Base-by-base conservation (phyloP, 92 coral and sea anemone species). In the Actinostola sp. region DNA sequence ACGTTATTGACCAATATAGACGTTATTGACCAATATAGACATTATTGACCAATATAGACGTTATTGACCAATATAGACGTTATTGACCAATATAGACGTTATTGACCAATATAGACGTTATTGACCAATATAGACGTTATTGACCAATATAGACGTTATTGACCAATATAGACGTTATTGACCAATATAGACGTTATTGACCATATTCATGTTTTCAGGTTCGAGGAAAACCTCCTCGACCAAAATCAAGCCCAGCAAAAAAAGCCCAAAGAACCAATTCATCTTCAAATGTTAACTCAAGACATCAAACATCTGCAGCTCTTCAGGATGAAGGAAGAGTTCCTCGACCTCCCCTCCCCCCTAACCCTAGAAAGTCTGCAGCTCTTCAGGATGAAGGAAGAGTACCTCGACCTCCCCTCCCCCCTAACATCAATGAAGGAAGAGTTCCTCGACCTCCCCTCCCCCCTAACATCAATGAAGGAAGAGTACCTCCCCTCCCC, bases 181-280 rank as follows among this genome's bases (percentile, higher is more conserved):
- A n/a, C n/a, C n/a, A n/a, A n/a, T 7, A 39, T 7, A 39, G 7
- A 39, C 45, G 14, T 39, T 7, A 39, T 39, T 39, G 14, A 7
- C 45, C 8, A 39, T 14, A 7, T 7, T 49, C n/a, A 20, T 20
- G 14, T 28, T 53, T 53, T 53, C 60, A 91, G 97, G 83, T 83
- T 23, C 65, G 53, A 44, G 80, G 89, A 29, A 91, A 87, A 71
- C 97, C 90, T 32, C 97, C 97, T 20, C 80, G 91, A 45, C 96
- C 96, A 31, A 68, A 73, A 23, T 74, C 87, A 36, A 69, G 61
- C 51, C 34, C 70, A n/a, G 27, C 48, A 35, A 80, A 72, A 45
- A 80, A 54, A 25, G 63, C 43, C 29, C 70, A 56, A 34, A 84
- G 54, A 59, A 71, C 56, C 17, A 26, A 36, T 26, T 62, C 63